phyloP scores from a whole-genome alignment of 2,888 invertebrate genomes.

The Callyntrura sp. region DNA sequence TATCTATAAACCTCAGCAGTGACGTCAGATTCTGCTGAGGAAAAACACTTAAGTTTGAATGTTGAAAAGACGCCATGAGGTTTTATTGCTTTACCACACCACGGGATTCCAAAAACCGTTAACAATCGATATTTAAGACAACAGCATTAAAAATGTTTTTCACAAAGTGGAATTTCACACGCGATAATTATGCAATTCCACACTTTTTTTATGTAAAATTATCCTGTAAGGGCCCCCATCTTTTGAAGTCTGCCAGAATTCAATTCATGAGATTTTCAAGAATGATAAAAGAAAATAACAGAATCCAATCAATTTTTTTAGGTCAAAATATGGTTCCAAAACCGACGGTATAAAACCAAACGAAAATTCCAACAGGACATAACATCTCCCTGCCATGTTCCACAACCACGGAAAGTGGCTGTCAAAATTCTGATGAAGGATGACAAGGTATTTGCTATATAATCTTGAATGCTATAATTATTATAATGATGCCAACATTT shows the following conservation, averaged over 20 bases:
- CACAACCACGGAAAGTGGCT: constrained; percentile 93
- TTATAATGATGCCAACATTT: too few relatives aligned
- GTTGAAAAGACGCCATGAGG: background rate
- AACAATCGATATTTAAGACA: constrained; percentile 15
- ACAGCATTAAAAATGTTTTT: background rate
- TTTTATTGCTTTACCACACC: constrained; percentile 35
- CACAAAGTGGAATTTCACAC: background rate
- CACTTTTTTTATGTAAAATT: too few relatives aligned
- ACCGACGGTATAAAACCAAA: constrained; percentile 96
- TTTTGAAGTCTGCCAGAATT: too few relatives aligned
- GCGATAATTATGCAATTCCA: too few relatives aligned
- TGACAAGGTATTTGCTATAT: constrained; percentile 87
- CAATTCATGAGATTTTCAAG: too few relatives aligned
- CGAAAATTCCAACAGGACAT: constrained; percentile 91
- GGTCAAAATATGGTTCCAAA: constrained; percentile 93
- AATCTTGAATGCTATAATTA: too few relatives aligned
- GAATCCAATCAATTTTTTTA: constrained; percentile 56
- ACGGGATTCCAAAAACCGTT: constrained; percentile 21
- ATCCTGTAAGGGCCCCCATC: too few relatives aligned
- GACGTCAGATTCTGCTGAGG: background rate
- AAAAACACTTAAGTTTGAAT: background rate
- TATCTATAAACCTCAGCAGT: too few relatives aligned
- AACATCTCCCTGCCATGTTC: constrained; percentile 85
- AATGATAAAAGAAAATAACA: background rate
- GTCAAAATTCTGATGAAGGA: constrained; percentile 96